Evolutionary conservation across 2,113 vertebrate species (phyloP), one percentile per base, ranked within the genome.

Genomic region (Litocranius walleri): DNA sequence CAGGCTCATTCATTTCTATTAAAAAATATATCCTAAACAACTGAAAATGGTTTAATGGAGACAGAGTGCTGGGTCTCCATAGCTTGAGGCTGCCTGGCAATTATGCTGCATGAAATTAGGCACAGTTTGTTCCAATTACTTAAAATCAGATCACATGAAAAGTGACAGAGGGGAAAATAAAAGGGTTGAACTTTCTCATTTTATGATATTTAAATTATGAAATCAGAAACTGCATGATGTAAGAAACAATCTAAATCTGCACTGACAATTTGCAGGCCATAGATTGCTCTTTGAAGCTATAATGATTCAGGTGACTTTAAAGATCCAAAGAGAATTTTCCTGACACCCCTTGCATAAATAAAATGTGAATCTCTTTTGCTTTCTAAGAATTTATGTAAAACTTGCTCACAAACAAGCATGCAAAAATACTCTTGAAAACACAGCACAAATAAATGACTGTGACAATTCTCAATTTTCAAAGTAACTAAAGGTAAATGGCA

Each of bases 51-150:
- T 98, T 99, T 98, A 98, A 98, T 98, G 98, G 99, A 99, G 98
- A 98, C 98, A 98, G 98, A 98, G 97, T 98, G 98, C 98, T 99
- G 97, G 97, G 97, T 98, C 97, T 98, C 96, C 98, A 97, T 99
- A 98, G 99, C 99, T 99, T 94, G 98, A 99, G 99, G 99, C 98
- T 97, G 97, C 97, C 97, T 98, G 96, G 98, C 98, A 99, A 99
- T 99, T 99, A 99, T 99, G 98, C 98, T 99, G 98, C 98, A 99
- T 99, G 98, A 99, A 99, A 99, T 99, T 99, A 99, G 98, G 98
- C 98, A 99, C 98, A 99, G 99, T 99, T 99, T 99, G 98, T 99
- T 99, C 98, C 98, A 99, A 99, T 99, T 99, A 99, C 98, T 98
- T 99, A 99, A 99, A 99, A 98, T 99, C 98, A 99, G 98, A 99